phyloP scores from a whole-genome alignment of 1,140 invertebrate genomes.

The Pogonomyrmex californicus region DNA sequence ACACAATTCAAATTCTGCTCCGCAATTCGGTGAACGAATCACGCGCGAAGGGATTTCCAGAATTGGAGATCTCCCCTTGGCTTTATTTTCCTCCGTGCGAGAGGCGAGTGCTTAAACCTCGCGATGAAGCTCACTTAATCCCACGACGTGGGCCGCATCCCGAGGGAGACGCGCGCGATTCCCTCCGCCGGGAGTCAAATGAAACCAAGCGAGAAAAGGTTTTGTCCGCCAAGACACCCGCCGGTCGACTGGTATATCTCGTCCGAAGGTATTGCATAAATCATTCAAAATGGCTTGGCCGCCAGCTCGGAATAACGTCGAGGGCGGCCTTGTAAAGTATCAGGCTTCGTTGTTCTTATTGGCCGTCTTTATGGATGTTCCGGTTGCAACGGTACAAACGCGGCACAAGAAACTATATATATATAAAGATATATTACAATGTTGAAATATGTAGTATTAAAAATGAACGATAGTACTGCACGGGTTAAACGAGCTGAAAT shows the following conservation, averaged over 20 bases:
- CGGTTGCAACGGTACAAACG: slow-evolving; percentile 54
- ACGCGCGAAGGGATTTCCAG: slow-evolving; percentile 38
- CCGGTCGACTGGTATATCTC: slow-evolving; percentile 48
- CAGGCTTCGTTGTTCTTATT: slow-evolving; percentile 20
- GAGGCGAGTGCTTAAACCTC: slow-evolving; percentile 33
- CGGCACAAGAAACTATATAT: slow-evolving; percentile 9
- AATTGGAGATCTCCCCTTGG: slow-evolving; percentile 16
- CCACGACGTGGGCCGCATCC: slow-evolving; percentile 44
- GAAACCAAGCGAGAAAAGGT: slow-evolving; percentile 28
- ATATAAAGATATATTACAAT: background rate
- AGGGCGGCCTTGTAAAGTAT: slow-evolving; percentile 34
- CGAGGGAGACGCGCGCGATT: slow-evolving; percentile 15
- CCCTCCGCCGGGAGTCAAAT: background rate
- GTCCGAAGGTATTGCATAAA: slow-evolving; percentile 53
- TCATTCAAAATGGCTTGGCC: slow-evolving; percentile 34
- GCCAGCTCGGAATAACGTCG: slow-evolving; percentile 38
- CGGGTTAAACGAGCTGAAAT: slow-evolving; percentile 52
- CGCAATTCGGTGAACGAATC: slow-evolving; percentile 38
- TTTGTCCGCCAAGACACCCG: slow-evolving; percentile 14
- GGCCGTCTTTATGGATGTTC: slow-evolving; percentile 56
- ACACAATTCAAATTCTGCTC: slow-evolving; percentile 31
- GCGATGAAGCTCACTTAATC: slow-evolving; percentile 42
- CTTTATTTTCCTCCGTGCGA: slow-evolving; percentile 45
- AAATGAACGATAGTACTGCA: slow-evolving; percentile 26
- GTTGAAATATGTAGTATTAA: slow-evolving; percentile 26